Evolutionary conservation across 2,888 invertebrate species (phyloP).

Genomic region (Phengaris arion): DNA sequence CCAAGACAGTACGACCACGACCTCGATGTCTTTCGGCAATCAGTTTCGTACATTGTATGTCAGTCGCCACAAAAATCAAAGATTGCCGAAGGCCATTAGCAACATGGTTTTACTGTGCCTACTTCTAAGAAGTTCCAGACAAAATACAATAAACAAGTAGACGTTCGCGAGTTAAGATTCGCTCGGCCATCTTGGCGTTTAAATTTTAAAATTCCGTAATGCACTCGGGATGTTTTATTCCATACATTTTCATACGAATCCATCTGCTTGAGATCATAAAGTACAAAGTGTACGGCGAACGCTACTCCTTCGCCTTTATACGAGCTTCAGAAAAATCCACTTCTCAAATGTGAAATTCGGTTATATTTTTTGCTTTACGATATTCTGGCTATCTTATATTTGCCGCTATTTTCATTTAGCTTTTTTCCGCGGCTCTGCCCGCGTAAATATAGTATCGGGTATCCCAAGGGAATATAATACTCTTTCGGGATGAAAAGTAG

Average conservation of each 20-base stretch:
- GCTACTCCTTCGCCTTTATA: neutral
- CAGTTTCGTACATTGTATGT: too few species aligned
- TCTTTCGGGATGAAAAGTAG: too few species aligned
- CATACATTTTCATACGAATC: constrained; percentile 23
- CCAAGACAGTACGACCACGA: too few species aligned
- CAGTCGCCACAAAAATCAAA: too few species aligned
- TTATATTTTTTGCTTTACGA: constrained; percentile 14
- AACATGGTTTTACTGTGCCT: too few species aligned
- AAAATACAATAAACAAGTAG: neutral
- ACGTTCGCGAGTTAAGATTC: neutral
- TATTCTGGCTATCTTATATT: too few species aligned
- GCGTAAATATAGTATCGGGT: too few species aligned
- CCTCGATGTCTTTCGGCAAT: too few species aligned
- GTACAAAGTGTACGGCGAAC: neutral
- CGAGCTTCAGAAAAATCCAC: constrained; percentile 19
- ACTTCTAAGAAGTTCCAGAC: neutral
- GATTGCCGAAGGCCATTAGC: too few species aligned
- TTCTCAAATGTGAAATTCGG: neutral
- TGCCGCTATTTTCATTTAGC: too few species aligned
- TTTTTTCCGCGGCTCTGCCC: too few species aligned
- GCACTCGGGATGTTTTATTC: constrained; percentile 25
- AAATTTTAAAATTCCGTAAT: constrained; percentile 13
- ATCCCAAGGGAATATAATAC: too few species aligned
- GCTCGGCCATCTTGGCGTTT: neutral
- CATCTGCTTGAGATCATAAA: constrained; percentile 19